Evolutionary conservation across 2,888 invertebrate species (phyloP).

Genomic region (Macrophya alboannulata): DNA sequence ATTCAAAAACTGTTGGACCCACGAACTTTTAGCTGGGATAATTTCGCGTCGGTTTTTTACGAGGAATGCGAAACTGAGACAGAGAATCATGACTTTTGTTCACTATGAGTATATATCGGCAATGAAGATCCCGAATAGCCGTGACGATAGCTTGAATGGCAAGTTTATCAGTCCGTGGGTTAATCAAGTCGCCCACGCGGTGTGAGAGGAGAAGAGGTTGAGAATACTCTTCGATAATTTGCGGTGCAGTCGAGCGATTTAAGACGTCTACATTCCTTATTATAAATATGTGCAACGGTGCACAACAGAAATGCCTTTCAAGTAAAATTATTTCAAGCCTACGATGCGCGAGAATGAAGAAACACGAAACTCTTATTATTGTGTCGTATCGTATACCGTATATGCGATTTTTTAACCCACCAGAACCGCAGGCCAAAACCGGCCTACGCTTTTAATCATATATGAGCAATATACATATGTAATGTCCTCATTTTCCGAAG

Average conservation of each 20-base stretch:
- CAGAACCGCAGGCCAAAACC: conserved; percentile 9
- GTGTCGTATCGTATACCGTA: background rate
- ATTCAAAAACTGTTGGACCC: background rate
- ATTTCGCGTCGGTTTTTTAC: background rate
- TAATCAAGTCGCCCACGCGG: conserved; percentile 34
- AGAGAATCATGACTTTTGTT: background rate
- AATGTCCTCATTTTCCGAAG: background rate
- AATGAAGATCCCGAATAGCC: background rate
- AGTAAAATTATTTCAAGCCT: conserved; percentile 17
- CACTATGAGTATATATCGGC: background rate
- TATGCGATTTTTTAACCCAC: background rate
- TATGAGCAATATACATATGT: background rate
- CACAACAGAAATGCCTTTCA: conserved; percentile 33
- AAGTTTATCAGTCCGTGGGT: conserved; percentile 41
- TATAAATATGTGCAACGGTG: conserved; percentile 64
- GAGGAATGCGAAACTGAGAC: background rate
- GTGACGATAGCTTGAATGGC: conserved; percentile 26
- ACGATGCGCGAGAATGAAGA: conserved; percentile 30
- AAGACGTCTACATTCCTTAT: conserved; percentile 67
- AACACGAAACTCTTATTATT: background rate
- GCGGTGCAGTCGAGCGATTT: conserved; percentile 66
- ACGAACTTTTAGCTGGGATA: background rate
- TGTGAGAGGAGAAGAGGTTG: background rate
- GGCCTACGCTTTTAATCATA: conserved; percentile 3
- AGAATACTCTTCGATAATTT: conserved; percentile 62